Conservation (phyloP, 2,113 vertebrate species). For the Mormyrus iriodes region DNA sequence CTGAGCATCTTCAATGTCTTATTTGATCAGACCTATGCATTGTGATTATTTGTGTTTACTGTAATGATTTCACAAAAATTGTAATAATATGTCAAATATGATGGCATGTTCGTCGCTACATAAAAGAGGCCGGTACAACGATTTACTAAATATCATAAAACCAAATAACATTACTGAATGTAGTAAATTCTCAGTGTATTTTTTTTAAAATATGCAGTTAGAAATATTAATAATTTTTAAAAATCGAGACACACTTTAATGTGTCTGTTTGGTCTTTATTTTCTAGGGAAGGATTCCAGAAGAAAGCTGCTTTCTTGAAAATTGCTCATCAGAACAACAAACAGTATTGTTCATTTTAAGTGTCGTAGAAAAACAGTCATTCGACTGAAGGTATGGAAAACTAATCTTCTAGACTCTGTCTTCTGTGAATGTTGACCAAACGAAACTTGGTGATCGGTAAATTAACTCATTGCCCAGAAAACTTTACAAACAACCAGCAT, state of each 20-base stretch:
- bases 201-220: neutral
- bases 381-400: conserved; percentile 76
- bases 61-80: neutral
- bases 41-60: neutral
- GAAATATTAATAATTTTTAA: neutral
- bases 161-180: neutral
- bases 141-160: neutral
- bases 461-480: neutral
- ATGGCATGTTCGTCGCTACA: neutral
- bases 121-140: neutral
- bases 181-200: neutral
- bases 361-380: conserved; percentile 72
- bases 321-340: conserved; percentile 58
- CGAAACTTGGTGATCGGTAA: neutral
- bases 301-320: conserved; percentile 59
- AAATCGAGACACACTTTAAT: neutral
- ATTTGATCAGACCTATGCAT: neutral
- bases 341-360: conserved; percentile 76
- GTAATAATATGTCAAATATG: neutral
- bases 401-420: neutral
- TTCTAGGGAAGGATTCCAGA: conserved; percentile 57
- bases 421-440: neutral
- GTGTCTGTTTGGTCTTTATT: conserved; percentile 40
- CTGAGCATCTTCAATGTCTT: neutral
- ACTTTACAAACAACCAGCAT: neutral